Evolutionary conservation across 1,140 invertebrate species (phyloP), one percentile per base, ranked within the genome.

Genomic region (Aphidius gifuensis): DNA sequence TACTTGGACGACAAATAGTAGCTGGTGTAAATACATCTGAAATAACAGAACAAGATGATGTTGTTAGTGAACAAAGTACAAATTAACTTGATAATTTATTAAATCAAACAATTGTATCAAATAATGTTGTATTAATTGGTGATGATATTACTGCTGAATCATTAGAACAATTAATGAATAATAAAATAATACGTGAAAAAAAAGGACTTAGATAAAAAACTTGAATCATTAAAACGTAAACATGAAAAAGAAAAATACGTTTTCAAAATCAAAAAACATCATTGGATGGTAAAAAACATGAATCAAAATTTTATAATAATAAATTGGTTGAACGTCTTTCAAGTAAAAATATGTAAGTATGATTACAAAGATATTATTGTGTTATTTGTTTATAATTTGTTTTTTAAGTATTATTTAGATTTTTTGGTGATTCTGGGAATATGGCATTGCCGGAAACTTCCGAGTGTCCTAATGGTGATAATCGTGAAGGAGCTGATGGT

Each of bases 131-230:
- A 62, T 71, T 65, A 5, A 74, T 71, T 59, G 71, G 79, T 45
- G 88, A 88, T 49, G 84, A 87, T 58, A 81, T 91, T 54, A 69
- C 87, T 23, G 89, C 91, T 0, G 93, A 95, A 70, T 82, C 90
- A 0, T 75, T 97, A 42, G 91, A 94, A 8, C 87, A 89, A 65
- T 82, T 96, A 6, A 85, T 93, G 68, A 88, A 91, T 5, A 87
- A 88, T 71, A 96, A 96, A 81, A 70, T 84, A 38, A 91, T 94
- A 5, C 86, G 85, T 42, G 93, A 96, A 68, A 92, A 94, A 68
- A 86, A 88, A 16, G 67, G 93, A 97, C 74, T 75, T 95, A 21
- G 92, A 95, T 45, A 93, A 94, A 71, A 96, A 96, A 74, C 75
- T 97, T 6, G 61, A 63, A 16, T 49, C 61, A n/a, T 38, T 63